These are phyloP conservation scores for Stigmatopora argus DNA, from an alignment of 2,113 vertebrate species.

Conservation along the genomic window DNA sequence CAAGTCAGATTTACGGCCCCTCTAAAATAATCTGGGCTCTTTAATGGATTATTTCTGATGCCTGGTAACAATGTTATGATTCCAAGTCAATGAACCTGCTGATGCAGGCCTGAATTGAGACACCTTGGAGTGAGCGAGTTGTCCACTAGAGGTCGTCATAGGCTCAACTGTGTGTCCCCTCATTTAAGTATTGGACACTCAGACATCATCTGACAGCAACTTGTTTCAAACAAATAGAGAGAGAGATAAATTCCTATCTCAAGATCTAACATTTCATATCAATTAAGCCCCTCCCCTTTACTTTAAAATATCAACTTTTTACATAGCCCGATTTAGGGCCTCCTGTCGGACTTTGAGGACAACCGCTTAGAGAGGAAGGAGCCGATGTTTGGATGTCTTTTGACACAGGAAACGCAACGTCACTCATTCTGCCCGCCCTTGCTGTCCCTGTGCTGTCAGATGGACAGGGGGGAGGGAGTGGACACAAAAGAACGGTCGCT, in stretches of 20 bases:
- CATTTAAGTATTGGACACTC: not conserved
- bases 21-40: not conserved
- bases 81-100: not conserved
- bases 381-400: conserved; percentile 52
- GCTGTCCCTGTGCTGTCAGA: conserved; percentile 7
- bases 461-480: conserved; percentile 40
- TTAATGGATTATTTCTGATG: not conserved
- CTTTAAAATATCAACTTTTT: no score
- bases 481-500: conserved; percentile 59
- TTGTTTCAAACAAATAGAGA: not conserved
- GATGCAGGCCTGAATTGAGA: not conserved
- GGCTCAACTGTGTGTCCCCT: not conserved
- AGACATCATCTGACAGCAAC: not conserved
- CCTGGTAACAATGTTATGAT: not conserved
- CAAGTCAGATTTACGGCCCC: not conserved
- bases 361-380: conserved; percentile 56
- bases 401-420: conserved; percentile 66
- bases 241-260: not conserved
- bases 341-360: conserved; percentile 59
- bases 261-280: not conserved
- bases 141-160: not conserved
- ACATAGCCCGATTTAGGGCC: conserved; percentile 43
- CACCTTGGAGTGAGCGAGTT: not conserved
- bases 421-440: conserved; percentile 36
- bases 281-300: no score